Percentiles rank a stretch among this genome's conserved stretches.
phyloP scores from a whole-genome alignment of 2,888 invertebrate species.

The Prosopocoilus inquinatus region DNA sequence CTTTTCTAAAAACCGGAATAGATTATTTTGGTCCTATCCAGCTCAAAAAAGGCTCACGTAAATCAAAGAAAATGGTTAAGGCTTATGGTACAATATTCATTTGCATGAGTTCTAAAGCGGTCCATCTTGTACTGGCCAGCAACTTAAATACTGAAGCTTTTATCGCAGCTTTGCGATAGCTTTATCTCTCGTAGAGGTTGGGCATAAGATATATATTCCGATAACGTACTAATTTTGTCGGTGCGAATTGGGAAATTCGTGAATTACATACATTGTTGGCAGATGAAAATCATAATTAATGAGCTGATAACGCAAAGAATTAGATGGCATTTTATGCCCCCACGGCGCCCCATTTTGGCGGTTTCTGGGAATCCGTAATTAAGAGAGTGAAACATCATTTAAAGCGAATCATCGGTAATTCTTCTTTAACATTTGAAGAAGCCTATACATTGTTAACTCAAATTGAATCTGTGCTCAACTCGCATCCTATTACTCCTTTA shows the following conservation, averaged over 20 bases:
- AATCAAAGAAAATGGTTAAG: neutral
- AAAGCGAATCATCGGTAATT: too few relatives aligned
- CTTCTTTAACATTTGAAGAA: too few relatives aligned
- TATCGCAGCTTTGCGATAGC: conserved; percentile 6
- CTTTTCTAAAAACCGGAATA: neutral
- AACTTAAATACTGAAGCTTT: conserved; percentile 10
- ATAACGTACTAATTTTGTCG: conserved; percentile 11
- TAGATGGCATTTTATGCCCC: too few relatives aligned
- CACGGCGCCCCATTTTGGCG: too few relatives aligned
- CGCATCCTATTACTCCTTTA: too few relatives aligned
- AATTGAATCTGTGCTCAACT: too few relatives aligned
- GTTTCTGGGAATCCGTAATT: too few relatives aligned
- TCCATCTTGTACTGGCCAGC: conserved; percentile 1
- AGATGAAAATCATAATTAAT: neutral
- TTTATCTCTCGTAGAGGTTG: conserved; percentile 11
- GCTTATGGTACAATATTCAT: neutral
- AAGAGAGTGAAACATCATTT: too few relatives aligned
- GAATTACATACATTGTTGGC: too few relatives aligned
- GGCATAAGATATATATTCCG: conserved; percentile 6
- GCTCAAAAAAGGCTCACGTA: too few relatives aligned
- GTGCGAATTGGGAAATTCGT: neutral
- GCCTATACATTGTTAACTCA: too few relatives aligned
- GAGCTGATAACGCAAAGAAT: neutral
- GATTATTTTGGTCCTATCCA: neutral
- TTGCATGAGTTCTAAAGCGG: neutral